Evolutionary conservation across 92 coral and sea anemone species (phyloP).

Genomic region (Epizoanthus fatuus): DNA sequence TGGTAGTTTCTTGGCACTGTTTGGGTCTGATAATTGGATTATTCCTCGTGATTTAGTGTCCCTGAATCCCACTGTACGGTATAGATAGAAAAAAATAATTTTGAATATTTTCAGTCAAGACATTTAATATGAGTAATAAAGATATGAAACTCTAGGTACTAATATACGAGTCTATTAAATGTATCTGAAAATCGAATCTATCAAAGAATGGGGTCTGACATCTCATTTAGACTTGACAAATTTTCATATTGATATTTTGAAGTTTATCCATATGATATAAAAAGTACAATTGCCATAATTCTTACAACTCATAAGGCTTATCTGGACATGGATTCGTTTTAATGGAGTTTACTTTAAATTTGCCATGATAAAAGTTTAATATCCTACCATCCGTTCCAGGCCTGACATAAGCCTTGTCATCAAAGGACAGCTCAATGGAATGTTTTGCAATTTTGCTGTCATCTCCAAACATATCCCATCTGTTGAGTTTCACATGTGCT

Average conservation of each 20-base stretch:
- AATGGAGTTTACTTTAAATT: background rate
- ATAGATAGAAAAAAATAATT: too few species aligned
- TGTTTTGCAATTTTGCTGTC: conserved; percentile 12
- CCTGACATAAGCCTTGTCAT: conserved; percentile 46
- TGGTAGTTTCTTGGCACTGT: conserved; percentile 38
- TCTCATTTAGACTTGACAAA: background rate
- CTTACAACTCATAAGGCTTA: too few species aligned
- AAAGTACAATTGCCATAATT: too few species aligned
- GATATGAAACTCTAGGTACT: too few species aligned
- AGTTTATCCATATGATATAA: too few species aligned
- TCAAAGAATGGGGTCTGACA: too few species aligned
- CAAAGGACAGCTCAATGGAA: conserved; percentile 39
- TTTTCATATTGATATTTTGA: too few species aligned
- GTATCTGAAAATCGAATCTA: too few species aligned
- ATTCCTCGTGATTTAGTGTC: conserved; percentile 31
- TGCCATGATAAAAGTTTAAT: background rate
- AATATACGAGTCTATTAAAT: too few species aligned
- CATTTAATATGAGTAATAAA: too few species aligned
- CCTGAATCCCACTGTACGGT: background rate
- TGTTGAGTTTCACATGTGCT: conserved; percentile 30
- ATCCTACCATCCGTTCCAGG: conserved; percentile 38
- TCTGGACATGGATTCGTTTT: background rate
- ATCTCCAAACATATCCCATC: conserved; percentile 50
- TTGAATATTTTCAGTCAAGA: too few species aligned
- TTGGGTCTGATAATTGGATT: background rate